Evolutionary conservation across 2,888 invertebrate genomes (phyloP), one percentile per base, ranked within the genome.

Genomic region (Drosophila greeni): DNA sequence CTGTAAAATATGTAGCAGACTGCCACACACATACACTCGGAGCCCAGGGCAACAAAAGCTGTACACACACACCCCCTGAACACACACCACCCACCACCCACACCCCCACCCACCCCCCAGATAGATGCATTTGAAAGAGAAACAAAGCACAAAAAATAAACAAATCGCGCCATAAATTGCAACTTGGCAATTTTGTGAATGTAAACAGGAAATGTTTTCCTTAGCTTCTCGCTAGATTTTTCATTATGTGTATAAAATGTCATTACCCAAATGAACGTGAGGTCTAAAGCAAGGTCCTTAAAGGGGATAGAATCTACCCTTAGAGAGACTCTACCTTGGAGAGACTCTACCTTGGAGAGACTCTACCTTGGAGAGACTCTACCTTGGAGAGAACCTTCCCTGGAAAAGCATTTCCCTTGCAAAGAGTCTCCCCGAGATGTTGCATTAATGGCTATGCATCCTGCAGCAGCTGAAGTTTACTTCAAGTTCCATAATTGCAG

Each of bases 171-270:
- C 71, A 82, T 80, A 80, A 80, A 80, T 81, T 77, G 73, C 77
- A 82, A 74, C 74, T 80, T 68, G 75, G 72, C 69, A 71, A 74
- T 77, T 76, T 76, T 66, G 49, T 68, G 66, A 80, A 77, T 73
- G 74, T 82, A 81, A 83, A 83, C 83, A 81, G 78, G 81, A 81
- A 81, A 82, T 76, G 76, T 83, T 83, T 80, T 73, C 61, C 70
- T 74, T 59, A 37, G 45, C 57, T 68, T 69, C 51, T 58, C 73
- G 71, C 48, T 70, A 45, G 48, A 51, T 69, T 70, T 64, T 53
- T 52, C 57, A 53, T 51, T 26, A 58, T 59, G 39, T 40, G 42
- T 39, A 60, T 43, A 58, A 70, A 70, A 67, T 61, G 57, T 61
- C 66, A 59, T 73, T 68, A 59, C 55, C 52, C 62, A 59, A 54